These are phyloP conservation scores for Drosophila asahinai DNA, from an alignment of 1,140 invertebrate genomes.

Conservation along the genomic window DNA sequence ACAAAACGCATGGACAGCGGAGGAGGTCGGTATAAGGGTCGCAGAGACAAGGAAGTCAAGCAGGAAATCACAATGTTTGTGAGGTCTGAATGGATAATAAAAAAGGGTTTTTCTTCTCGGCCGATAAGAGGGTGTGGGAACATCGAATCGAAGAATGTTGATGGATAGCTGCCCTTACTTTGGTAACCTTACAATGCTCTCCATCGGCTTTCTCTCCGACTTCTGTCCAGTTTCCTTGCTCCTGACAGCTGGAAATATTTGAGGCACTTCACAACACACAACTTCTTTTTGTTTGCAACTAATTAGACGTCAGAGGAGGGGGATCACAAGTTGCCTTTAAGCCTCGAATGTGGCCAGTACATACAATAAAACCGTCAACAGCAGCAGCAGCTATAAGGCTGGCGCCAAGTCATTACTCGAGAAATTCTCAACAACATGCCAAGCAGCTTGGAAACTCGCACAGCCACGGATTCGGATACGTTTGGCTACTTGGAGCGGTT, in stretches of 20 bases:
- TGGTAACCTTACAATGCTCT: background rate
- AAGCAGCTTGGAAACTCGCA: constrained; percentile 22
- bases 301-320: constrained; percentile 32
- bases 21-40: constrained; percentile 61
- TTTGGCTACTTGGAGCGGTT: constrained; percentile 53
- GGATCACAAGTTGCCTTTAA: constrained; percentile 46
- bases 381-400: constrained; percentile 3
- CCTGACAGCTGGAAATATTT: constrained; percentile 66
- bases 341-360: constrained; percentile 19
- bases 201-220: background rate
- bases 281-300: constrained; percentile 35
- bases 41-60: constrained; percentile 30
- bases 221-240: constrained; percentile 16
- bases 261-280: constrained; percentile 52
- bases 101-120: constrained; percentile 44
- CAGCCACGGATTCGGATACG: constrained; percentile 26
- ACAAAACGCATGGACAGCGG: background rate
- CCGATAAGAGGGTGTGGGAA: constrained; percentile 28
- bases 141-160: constrained; percentile 3
- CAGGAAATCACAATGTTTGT: constrained; percentile 60
- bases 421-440: constrained; percentile 62
- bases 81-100: constrained; percentile 22
- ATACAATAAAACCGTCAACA: constrained; percentile 3
- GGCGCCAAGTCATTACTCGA: constrained; percentile 37
- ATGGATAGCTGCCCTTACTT: background rate